Base-by-base conservation (phyloP, 2,888 invertebrate genomes). In the Lepidochitona cinerea region DNA sequence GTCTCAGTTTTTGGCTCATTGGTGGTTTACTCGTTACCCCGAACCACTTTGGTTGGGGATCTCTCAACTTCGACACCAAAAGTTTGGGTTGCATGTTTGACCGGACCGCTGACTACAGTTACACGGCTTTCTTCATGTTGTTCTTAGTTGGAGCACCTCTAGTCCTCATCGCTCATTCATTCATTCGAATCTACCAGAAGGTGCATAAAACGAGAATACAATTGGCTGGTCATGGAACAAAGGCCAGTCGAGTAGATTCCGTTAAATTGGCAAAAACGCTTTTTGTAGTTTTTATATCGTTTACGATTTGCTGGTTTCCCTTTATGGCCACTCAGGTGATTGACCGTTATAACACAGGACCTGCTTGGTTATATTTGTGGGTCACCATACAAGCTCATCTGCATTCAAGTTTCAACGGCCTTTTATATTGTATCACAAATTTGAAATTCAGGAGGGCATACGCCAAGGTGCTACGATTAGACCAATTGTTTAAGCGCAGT, bases 281-380 rank as follows among this genome's bases (percentile, higher is more conserved):
- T 26, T 72, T 74, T 37, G 33, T 68, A 2, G 70, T 76, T 7
- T 74, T 76, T 3, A 1, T 76, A 14, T 66, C 72, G 9, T 76
- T 75, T 59, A 53, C 71, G 6, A 36, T 76, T 23, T 76, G 73
- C 68, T 76, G 76, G 76, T 65, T 70, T 6, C 76, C 76, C 23
- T 76, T 72, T 37, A 35, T 54, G 14, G 33, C 72, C 0, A 69
- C 69, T 2, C 54, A 69, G n/a, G 18, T 65, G 14, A 18, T 66
- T 33, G 76, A 76, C 59, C 18, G 23, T 29, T 7, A 32, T 18
- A 59, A 70, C 23, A n/a, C 32, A 18, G 12, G 69, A 14, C 74
- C 76, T 0, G 36, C 69, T 26, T 53, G 74, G 52, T 29, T 72
- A 5, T 74, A 76, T 68, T 64, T 76, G 41, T 76, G 74, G 74